phyloP scores from a whole-genome alignment of 35 echinoderm and acorn worm genomes.

The Nesometra sesokonis region DNA sequence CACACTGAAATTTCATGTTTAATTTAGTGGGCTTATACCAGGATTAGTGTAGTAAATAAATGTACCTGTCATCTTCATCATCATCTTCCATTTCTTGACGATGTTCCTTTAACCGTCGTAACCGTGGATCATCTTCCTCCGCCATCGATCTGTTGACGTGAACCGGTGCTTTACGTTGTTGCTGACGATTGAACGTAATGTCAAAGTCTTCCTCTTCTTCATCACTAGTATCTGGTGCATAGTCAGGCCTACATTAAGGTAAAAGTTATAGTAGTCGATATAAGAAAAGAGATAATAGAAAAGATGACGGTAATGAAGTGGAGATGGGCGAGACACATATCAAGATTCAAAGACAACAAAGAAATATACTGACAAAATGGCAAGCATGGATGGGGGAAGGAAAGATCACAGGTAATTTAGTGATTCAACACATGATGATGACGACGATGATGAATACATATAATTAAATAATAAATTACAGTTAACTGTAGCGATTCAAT shows the following conservation, averaged over 20 bases:
- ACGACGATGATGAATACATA: no score
- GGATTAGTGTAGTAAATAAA: background rate
- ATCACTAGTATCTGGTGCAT: slow-evolving; percentile 76
- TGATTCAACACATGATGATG: no score
- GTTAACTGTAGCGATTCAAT: no score
- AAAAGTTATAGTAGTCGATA: slow-evolving; percentile 7
- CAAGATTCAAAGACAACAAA: background rate
- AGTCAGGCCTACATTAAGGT: slow-evolving; percentile 50
- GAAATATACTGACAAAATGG: background rate
- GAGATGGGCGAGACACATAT: background rate
- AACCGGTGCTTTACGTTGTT: background rate
- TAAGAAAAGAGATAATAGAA: background rate
- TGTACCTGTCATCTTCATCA: slow-evolving; percentile 47
- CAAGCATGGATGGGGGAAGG: no score
- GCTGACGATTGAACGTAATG: background rate
- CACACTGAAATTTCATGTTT: no score
- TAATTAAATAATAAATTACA: no score
- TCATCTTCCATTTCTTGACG: slow-evolving; percentile 48
- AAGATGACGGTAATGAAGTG: background rate
- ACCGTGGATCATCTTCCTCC: slow-evolving; percentile 51
- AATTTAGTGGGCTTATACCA: no score
- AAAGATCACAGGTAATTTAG: no score
- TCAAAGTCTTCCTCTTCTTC: slow-evolving; percentile 56
- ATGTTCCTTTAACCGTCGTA: slow-evolving; percentile 47
- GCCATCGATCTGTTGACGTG: background rate